Evolutionary conservation across 2,113 vertebrate genomes (phyloP).

Genomic region (Rhea pennata): DNA sequence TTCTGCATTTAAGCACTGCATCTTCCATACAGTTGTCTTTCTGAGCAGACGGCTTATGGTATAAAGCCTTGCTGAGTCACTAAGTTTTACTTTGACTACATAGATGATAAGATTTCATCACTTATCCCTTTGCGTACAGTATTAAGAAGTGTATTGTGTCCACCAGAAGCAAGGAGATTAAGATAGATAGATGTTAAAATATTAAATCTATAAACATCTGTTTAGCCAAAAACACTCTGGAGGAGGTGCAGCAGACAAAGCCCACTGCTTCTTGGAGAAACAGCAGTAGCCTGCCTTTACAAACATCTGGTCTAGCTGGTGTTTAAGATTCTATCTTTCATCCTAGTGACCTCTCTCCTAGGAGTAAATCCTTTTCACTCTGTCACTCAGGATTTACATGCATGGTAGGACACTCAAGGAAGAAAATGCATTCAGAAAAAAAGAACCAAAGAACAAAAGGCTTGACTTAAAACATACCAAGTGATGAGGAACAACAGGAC

Average conservation of each 20-base stretch:
- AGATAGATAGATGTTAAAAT: conserved; percentile 58
- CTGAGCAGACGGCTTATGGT: neutral
- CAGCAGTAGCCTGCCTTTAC: conserved; percentile 33
- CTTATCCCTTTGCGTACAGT: neutral
- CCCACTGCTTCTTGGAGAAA: neutral
- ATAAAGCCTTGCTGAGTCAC: conserved; percentile 25
- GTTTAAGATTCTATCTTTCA: conserved; percentile 35
- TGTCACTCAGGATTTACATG: neutral
- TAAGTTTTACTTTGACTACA: neutral
- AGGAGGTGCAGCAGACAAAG: conserved; percentile 21
- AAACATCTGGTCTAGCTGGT: conserved; percentile 45
- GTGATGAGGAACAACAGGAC: neutral
- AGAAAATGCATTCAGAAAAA: neutral
- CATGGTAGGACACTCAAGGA: neutral
- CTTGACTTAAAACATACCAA: neutral
- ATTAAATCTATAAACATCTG: conserved; percentile 48
- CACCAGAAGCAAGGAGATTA: conserved; percentile 34
- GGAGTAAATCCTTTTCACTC: conserved; percentile 11
- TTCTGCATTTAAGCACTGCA: neutral
- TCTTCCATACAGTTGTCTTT: neutral
- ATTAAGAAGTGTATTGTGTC: neutral
- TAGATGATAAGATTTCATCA: neutral
- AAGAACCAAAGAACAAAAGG: neutral
- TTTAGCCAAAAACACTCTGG: conserved; percentile 53
- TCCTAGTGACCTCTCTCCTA: conserved; percentile 27